phyloP scores from a whole-genome alignment of 2,113 vertebrate genomes.

The Noctilio leporinus region DNA sequence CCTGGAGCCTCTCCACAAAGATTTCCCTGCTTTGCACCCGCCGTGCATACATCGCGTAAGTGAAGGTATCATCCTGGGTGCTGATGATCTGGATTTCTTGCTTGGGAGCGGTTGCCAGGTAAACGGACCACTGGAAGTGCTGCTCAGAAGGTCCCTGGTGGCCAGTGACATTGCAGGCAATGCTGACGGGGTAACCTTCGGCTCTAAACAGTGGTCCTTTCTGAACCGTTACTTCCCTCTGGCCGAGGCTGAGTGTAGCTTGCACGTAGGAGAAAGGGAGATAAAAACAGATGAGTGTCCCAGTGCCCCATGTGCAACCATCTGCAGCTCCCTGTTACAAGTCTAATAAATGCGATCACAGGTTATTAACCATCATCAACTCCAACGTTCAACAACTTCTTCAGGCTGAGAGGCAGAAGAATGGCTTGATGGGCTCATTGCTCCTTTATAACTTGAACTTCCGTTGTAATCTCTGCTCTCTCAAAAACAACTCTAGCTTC shows the following conservation, averaged over 20 bases:
- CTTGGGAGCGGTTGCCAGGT: neutral
- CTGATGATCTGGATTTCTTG: constrained; percentile 77
- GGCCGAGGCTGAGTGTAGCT: constrained; percentile 69
- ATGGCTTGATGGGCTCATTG: neutral
- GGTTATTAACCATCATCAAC: constrained; percentile 47
- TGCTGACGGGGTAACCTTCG: constrained; percentile 77
- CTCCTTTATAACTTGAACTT: constrained; percentile 18
- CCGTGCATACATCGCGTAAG: neutral
- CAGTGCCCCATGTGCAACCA: neutral
- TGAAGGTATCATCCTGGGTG: constrained; percentile 12
- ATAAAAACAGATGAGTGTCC: constrained; percentile 63
- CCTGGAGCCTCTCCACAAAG: constrained; percentile 65
- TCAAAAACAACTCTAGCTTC: neutral
- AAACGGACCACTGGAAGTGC: constrained; percentile 80
- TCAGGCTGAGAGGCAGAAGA: neutral
- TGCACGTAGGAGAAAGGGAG: constrained; percentile 31
- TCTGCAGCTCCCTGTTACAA: constrained; percentile 25
- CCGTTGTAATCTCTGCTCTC: neutral
- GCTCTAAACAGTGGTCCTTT: constrained; percentile 84
- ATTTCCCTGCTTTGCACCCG: constrained; percentile 69
- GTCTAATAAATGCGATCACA: constrained; percentile 45
- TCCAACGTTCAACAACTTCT: neutral
- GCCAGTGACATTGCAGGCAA: constrained; percentile 85
- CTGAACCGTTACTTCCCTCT: constrained; percentile 77
- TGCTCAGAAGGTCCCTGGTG: constrained; percentile 61